Conservation (phyloP, 2,113 vertebrate genomes). For the Chionomys nivalis region DNA sequence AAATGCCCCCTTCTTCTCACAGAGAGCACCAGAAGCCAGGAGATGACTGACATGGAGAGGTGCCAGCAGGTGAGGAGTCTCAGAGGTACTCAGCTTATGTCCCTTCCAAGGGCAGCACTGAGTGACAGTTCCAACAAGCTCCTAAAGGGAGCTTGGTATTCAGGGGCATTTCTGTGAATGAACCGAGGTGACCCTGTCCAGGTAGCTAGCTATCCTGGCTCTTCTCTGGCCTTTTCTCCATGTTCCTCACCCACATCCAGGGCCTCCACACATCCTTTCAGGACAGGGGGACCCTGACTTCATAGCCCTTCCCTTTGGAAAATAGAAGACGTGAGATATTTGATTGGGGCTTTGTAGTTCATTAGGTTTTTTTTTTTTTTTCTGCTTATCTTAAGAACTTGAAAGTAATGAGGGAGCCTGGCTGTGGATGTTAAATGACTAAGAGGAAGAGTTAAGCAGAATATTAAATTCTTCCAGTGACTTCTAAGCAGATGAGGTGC, state of each 20-base stretch:
- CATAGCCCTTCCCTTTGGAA: neutral
- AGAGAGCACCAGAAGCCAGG: neutral
- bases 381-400: neutral
- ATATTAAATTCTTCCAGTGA: neutral
- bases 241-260: neutral
- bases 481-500: neutral
- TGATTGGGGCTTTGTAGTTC: neutral
- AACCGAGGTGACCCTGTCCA: neutral
- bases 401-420: neutral
- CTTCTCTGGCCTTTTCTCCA: neutral
- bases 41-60: neutral
- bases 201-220: neutral
- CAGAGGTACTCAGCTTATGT: neutral
- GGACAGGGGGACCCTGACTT: too few relatives aligned
- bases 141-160: neutral
- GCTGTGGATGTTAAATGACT: neutral
- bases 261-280: neutral
- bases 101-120: neutral
- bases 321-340: neutral
- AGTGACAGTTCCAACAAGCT: fast-evolving
- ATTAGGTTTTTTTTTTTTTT: neutral
- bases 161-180: neutral
- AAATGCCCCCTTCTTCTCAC: neutral
- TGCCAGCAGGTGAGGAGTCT: neutral
- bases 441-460: too few relatives aligned